Base-by-base conservation (phyloP, 1,140 invertebrate genomes). In the Galleria mellonella region DNA sequence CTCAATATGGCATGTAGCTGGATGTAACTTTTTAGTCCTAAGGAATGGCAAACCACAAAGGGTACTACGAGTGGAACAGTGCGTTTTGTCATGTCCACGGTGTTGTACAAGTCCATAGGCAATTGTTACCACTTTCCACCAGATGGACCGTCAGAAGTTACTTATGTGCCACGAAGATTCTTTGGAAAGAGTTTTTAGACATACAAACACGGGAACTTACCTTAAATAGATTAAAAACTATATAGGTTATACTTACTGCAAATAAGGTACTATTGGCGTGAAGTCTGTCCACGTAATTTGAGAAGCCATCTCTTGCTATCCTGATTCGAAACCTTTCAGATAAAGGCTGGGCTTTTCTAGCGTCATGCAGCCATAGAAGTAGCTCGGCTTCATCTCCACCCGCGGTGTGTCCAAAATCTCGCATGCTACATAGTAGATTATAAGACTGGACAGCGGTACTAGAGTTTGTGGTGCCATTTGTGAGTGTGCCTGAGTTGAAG, bases 201-300 rank as follows among this genome's bases (percentile, higher is more conserved):
- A 3, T 23, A 23, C 6, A 3, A 23, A 23, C 6, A 23, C 2
- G 2, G 17, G n/a, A 23, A 23, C 2, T 23, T 3, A 23, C 6
- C 2, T 23, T 6, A 6, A 23, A 23, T 23, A 23, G 17, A 23
- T 23, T 23, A 2, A 23, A 23, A 23, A 23, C 17, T 23, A 2
- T 23, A 23, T 3, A 23, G 17, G 17, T 23, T 8, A 38, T 55
- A 73, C 89, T 90, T 87, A 94, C 95, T 10, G 94, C 95, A 76
- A 97, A 97, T 35, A 97, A 90, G 1, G 94, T 96, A 68, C 94
- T 96, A 72, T 96, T 95, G 61, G 91, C 94, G 71, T 96, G 92
- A 47, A 97, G 76, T 65, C 94, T 94, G 62, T 96, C 94, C 10
- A 96, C 90, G 72, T 96, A 96, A 74, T 95, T 95, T 12, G 94